Evolutionary conservation across 2,797 vertebrate species (phyloP).

Genomic region (Chaetodon trifasciatus): DNA sequence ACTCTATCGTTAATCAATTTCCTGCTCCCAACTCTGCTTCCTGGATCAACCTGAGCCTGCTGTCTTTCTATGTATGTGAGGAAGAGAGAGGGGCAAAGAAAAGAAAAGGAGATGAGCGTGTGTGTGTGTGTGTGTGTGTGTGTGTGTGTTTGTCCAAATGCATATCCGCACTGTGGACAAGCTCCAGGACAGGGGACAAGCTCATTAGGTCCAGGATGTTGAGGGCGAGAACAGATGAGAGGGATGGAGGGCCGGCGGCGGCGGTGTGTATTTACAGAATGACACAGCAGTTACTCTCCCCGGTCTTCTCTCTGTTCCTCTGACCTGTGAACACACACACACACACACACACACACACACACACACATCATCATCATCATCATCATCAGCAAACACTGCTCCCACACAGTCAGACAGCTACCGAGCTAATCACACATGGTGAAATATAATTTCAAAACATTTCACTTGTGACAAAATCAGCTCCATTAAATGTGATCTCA

Average conservation of each 20-base stretch:
- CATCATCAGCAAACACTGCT: slow-evolving; percentile 14
- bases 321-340: slow-evolving; percentile 88
- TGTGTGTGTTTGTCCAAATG: slow-evolving; percentile 49
- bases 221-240: slow-evolving; percentile 57
- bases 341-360: slow-evolving; percentile 19
- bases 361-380: slow-evolving; percentile 11
- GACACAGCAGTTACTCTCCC: slow-evolving; percentile 98
- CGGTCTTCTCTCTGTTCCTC: slow-evolving; percentile 98
- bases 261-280: slow-evolving; percentile 91
- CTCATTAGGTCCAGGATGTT: slow-evolving; percentile 66
- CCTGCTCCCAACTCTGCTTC: slow-evolving; percentile 59
- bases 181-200: slow-evolving; percentile 76
- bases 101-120: background rate
- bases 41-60: slow-evolving; percentile 59
- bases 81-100: background rate
- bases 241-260: slow-evolving; percentile 71
- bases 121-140: slow-evolving; percentile 31
- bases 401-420: background rate
- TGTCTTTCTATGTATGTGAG: slow-evolving; percentile 24
- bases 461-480: background rate
- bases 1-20: slow-evolving; percentile 69
- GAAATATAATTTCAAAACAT: background rate
- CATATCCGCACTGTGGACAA: slow-evolving; percentile 73
- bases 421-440: background rate
- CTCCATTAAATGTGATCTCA: background rate